Conservation (phyloP, 2,888 invertebrate species). For the Chydorus sphaericus region DNA sequence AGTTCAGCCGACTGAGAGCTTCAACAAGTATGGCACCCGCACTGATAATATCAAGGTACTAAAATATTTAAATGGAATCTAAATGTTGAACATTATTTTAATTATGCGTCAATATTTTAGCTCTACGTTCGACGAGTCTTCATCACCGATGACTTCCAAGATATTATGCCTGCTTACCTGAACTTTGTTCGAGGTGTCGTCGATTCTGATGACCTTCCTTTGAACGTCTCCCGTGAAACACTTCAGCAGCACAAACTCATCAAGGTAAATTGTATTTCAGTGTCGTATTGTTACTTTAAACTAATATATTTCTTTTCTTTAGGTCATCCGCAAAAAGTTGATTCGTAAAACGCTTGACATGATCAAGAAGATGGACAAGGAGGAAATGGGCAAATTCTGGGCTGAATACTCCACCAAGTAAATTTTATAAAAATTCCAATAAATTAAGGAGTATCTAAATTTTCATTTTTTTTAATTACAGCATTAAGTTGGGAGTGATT, state of each 20-base stretch:
- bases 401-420: constrained; percentile 96
- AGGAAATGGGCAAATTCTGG: constrained; percentile 89
- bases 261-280: constrained; percentile 38
- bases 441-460: constrained; percentile 8
- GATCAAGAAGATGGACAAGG: constrained; percentile 88
- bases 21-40: constrained; percentile 89
- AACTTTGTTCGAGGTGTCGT: constrained; percentile 92
- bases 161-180: constrained; percentile 97
- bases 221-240: constrained; percentile 95
- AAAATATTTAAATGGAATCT: not conserved
- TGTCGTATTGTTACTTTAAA: not conserved
- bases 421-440: not conserved
- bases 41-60: constrained; percentile 75
- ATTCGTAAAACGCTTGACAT: constrained; percentile 94
- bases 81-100: not conserved
- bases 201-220: constrained; percentile 94
- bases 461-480: constrained; percentile 27
- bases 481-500: constrained; percentile 87
- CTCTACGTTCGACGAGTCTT: constrained; percentile 95
- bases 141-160: constrained; percentile 98
- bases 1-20: constrained; percentile 78
- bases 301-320: constrained; percentile 3
- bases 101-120: constrained; percentile 25
- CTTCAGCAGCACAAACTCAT: constrained; percentile 96
- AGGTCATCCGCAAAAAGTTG: constrained; percentile 94